Evolutionary conservation across 2,113 vertebrate species (phyloP), one percentile per base, ranked within the genome.

Genomic region (Rhizomys pruinosus): DNA sequence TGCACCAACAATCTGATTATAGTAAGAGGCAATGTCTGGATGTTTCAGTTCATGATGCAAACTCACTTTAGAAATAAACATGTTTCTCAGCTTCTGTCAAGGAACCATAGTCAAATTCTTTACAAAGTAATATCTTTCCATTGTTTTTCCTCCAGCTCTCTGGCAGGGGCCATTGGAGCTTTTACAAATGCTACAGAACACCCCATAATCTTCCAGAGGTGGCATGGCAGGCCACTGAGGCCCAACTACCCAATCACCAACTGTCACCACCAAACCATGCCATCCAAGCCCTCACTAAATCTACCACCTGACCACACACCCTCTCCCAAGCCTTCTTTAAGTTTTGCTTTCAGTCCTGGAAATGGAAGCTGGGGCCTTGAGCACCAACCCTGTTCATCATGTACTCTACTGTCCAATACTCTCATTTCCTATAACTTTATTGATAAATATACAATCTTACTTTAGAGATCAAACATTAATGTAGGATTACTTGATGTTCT

Each of bases 1-100:
- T 29, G 98, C 97, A 96, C 99, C 99, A 23, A 99, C 98, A 97
- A 99, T 99, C 52, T 99, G 98, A 85, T 99, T 99, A 5, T 99
- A 98, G 95, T 99, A 99, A 3, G 98, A 98, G 73, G 99, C 99
- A 0, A 99, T 99, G 93, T 99, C 99, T 0, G 99, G 99, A 79
- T 99, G 99, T 42, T 98, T 99, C 59, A 99, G 98, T 96, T 99
- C 99, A 3, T 99, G 98, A 16, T 99, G 98, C 88, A 99, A 96
- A 87, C 99, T 99, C 95, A 99, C 99, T 96, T 99, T 99, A 0
- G 99, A 99, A 94, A 99, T 99, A 64, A 99, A 98, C 99, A 99
- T 99, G 99, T 59, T 99, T 99, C 97, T 99, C 99, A 0, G 97
- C 97, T 96, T 99, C 99, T 0, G 98, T 98, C 99, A 99, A 99